phyloP scores from a whole-genome alignment of 2,797 vertebrate genomes.

The Sebastolobus alascanus region DNA sequence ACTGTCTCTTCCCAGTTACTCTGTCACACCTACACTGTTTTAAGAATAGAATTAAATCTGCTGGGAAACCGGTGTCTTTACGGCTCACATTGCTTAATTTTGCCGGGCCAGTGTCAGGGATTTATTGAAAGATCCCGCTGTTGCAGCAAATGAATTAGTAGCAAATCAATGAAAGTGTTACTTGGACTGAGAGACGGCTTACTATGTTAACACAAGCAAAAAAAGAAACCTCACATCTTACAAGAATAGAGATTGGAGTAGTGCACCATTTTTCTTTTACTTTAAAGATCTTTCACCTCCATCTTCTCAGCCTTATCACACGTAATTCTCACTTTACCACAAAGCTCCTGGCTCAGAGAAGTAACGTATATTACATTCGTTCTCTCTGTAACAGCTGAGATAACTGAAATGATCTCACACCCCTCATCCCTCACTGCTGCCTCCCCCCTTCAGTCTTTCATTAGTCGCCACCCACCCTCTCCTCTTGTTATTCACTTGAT shows the following conservation, averaged over 20 bases:
- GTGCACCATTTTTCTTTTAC: background rate
- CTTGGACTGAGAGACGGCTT: background rate
- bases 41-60: constrained; percentile 6
- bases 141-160: background rate
- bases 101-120: background rate
- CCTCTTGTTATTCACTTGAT: constrained; percentile 17
- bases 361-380: background rate
- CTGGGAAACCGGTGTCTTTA: background rate
- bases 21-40: constrained; percentile 4
- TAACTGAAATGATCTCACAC: constrained; percentile 34
- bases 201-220: background rate
- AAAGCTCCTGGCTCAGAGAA: constrained; percentile 12
- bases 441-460: background rate
- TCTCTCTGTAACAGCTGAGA: constrained; percentile 17
- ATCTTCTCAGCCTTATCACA: background rate
- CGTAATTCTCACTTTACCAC: background rate
- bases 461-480: constrained; percentile 20
- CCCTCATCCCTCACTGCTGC: background rate
- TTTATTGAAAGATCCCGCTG: background rate
- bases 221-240: background rate
- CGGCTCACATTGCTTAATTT: background rate
- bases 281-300: background rate
- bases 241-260: background rate
- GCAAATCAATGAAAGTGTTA: background rate
- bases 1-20: background rate